Conservation (phyloP, 2,113 vertebrate genomes). For the Nanorana parkeri region DNA sequence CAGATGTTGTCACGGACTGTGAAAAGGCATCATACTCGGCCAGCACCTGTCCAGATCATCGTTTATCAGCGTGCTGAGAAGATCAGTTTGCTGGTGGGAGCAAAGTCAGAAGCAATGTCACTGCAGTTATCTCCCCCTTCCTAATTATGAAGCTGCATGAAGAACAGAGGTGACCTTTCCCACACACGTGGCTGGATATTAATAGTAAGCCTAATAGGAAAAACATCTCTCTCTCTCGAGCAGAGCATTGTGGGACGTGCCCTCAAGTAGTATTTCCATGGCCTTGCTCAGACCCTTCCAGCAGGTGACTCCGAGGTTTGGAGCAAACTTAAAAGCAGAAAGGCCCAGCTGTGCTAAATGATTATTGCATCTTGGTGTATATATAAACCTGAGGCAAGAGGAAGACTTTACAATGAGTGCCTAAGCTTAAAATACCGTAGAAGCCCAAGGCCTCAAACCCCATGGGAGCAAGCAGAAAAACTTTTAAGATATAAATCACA, state of each 20-base stretch:
- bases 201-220: constrained; percentile 45
- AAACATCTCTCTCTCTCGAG: constrained; percentile 27
- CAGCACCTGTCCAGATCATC: neutral
- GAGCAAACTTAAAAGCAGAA: too few species aligned
- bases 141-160: constrained; percentile 23
- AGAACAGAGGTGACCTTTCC: constrained; percentile 53
- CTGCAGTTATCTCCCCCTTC: constrained; percentile 4
- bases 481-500: too few species aligned
- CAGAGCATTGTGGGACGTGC: neutral
- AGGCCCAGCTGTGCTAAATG: too few species aligned
- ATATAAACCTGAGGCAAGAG: too few species aligned
- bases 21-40: neutral
- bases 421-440: too few species aligned
- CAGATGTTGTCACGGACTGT: neutral
- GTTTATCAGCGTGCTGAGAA: neutral
- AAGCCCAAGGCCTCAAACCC: too few species aligned
- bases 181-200: constrained; percentile 48
- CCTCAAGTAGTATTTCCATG: neutral
- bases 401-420: too few species aligned
- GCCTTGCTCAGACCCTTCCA: neutral
- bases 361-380: too few species aligned
- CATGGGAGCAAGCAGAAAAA: too few species aligned
- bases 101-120: neutral
- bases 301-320: neutral
- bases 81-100: neutral